These are phyloP conservation scores for Brassicogethes aeneus DNA, from an alignment of 2,888 invertebrate genomes.

Conservation along the genomic window DNA sequence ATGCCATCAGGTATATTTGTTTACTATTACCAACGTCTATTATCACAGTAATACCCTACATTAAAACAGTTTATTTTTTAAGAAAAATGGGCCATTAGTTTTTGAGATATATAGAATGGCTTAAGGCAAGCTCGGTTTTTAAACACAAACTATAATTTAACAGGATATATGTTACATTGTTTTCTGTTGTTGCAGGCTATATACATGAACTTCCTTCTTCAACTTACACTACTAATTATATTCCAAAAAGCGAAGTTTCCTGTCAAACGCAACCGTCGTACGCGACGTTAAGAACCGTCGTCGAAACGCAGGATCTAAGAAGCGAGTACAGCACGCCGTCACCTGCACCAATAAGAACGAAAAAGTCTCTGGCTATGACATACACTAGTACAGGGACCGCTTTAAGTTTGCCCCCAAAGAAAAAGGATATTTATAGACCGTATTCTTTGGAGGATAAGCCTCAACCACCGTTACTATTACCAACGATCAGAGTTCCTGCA, in stretches of 20 bases:
- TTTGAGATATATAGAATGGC: too few relatives aligned
- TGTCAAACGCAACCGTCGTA: conserved; percentile 43
- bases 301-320: conserved; percentile 39
- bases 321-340: conserved; percentile 37
- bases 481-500: conserved; percentile 53
- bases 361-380: conserved; percentile 73
- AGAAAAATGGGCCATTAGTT: too few relatives aligned
- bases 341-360: conserved; percentile 36
- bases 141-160: too few relatives aligned
- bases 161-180: too few relatives aligned
- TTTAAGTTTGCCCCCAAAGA: conserved; percentile 77
- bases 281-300: conserved; percentile 46
- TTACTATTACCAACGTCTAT: too few relatives aligned
- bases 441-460: conserved; percentile 70
- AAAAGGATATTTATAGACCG: conserved; percentile 84
- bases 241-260: conserved; percentile 55
- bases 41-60: too few relatives aligned
- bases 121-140: too few relatives aligned
- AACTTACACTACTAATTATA: conserved; percentile 68
- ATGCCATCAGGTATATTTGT: too few relatives aligned
- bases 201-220: conserved; percentile 69
- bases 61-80: too few relatives aligned
- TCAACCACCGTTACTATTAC: conserved; percentile 32
- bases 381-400: conserved; percentile 80
- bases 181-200: conserved; percentile 54